Evolutionary conservation across 2,797 vertebrate genomes (phyloP).

Genomic region (Psittacula echo): DNA sequence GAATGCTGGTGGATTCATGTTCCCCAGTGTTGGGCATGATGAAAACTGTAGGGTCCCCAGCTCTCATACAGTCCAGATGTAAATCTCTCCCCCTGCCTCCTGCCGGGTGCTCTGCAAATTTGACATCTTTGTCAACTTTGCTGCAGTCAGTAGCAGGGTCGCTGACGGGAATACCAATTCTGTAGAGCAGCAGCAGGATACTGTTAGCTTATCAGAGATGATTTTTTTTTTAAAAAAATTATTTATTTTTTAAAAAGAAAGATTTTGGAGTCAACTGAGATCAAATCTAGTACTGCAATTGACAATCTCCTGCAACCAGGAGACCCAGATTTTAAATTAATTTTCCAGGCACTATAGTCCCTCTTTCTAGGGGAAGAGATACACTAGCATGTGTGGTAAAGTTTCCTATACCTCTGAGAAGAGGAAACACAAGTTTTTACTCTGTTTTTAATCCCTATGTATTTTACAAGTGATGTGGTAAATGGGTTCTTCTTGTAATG

Average conservation of each 20-base stretch:
- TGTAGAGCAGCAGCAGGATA: constrained; percentile 23
- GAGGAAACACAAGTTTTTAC: neutral
- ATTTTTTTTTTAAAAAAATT: neutral
- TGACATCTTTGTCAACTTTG: constrained; percentile 25
- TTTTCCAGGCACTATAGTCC: neutral
- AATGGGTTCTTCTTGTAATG: neutral
- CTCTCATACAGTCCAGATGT: neutral
- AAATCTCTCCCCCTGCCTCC: neutral
- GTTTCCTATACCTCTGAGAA: neutral
- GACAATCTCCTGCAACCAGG: neutral
- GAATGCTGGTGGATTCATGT: neutral
- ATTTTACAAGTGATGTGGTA: neutral
- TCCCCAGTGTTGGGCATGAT: neutral
- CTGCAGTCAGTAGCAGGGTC: constrained; percentile 2
- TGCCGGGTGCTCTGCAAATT: neutral
- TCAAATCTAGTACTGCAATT: neutral
- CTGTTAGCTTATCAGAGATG: neutral
- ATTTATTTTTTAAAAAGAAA: neutral
- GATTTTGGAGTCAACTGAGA: neutral
- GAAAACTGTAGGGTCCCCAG: neutral
- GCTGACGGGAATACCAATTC: constrained; percentile 27
- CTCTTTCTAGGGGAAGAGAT: neutral
- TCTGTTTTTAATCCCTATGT: neutral
- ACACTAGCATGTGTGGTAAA: neutral
- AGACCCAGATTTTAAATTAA: neutral